These are phyloP conservation scores for Anoplophora glabripennis DNA, from an alignment of 1,140 invertebrate genomes.

Conservation along the genomic window DNA sequence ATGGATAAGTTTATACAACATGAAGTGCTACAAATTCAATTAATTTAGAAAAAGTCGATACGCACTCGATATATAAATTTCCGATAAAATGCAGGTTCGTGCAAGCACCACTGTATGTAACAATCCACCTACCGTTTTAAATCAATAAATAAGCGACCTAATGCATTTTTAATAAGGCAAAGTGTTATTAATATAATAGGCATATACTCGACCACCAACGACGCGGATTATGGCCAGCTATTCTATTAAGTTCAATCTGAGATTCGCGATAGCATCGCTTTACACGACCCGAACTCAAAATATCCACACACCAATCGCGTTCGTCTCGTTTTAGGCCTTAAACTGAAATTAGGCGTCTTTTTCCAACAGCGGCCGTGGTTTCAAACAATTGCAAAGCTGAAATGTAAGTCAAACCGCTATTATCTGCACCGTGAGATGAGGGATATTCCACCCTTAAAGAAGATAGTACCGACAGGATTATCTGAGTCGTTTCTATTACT, in stretches of 20 bases:
- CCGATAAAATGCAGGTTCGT: conserved; percentile 2
- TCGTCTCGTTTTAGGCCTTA: no score
- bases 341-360: no score
- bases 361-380: no score
- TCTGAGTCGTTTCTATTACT: no score
- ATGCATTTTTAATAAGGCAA: conserved; percentile 43
- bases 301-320: background rate
- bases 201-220: conserved; percentile 42
- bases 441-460: no score
- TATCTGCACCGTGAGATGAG: no score
- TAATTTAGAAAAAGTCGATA: conserved; percentile 8
- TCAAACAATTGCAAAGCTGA: no score
- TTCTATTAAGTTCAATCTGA: conserved; percentile 36
- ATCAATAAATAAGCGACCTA: conserved; percentile 43
- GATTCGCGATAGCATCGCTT: conserved; percentile 35
- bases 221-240: conserved; percentile 29
- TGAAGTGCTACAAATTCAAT: conserved; percentile 15
- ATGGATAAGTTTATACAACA: background rate
- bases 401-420: no score
- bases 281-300: conserved; percentile 11
- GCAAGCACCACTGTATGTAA: conserved; percentile 8
- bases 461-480: no score
- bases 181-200: conserved; percentile 45
- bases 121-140: conserved; percentile 24
- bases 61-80: background rate